A percentile compares a stretch with the other conserved stretches of the same genome.
Conservation (phyloP, 2,797 vertebrate species). For the Brachymystax lenok region DNA sequence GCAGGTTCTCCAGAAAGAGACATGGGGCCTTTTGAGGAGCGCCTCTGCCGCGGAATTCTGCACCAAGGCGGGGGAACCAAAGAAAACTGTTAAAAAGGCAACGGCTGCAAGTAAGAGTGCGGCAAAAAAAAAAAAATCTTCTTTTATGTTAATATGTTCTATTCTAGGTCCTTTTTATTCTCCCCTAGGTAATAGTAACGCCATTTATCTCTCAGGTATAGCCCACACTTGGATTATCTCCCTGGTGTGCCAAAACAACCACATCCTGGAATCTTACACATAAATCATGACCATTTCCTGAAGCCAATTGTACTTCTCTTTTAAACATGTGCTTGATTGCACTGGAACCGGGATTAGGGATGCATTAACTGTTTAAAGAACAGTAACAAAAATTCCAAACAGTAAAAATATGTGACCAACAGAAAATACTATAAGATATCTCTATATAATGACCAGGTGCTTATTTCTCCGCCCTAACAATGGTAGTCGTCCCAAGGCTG, state of each 20-base stretch:
- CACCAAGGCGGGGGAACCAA: constrained; percentile 53
- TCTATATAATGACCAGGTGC: no score
- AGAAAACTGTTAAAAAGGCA: constrained; percentile 49
- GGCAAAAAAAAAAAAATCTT: no score
- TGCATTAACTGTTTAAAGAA: no score
- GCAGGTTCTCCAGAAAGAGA: constrained; percentile 61
- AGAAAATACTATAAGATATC: no score
- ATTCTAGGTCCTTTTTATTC: not conserved
- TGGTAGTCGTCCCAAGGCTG: no score
- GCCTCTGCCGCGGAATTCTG: constrained; percentile 52
- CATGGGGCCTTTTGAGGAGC: constrained; percentile 51
- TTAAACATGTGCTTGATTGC: no score
- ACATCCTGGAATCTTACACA: not conserved
- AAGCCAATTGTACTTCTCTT: not conserved
- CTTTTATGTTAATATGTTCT: not conserved
- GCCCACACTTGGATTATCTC: not conserved
- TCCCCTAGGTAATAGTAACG: not conserved
- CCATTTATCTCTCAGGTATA: constrained; percentile 3
- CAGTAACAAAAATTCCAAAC: no score
- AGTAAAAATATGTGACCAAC: no score
- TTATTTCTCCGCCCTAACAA: no score
- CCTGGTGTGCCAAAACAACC: not conserved
- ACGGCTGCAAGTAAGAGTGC: constrained; percentile 53
- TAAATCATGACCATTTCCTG: not conserved
- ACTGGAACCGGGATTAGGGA: no score